phyloP scores from a whole-genome alignment of 1,140 invertebrate genomes.

The Zophobas morio region DNA sequence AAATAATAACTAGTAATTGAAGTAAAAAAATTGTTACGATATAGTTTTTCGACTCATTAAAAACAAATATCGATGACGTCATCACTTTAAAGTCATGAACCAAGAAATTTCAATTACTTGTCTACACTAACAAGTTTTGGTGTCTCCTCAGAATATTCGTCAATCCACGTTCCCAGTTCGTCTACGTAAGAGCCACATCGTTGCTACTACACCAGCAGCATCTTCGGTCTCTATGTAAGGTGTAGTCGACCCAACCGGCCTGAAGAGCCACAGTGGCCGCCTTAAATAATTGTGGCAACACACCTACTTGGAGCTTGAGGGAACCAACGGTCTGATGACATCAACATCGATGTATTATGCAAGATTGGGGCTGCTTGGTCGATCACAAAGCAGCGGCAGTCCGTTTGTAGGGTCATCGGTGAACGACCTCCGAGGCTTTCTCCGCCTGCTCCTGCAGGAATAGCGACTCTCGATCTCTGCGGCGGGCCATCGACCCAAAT shows the following conservation, averaged over 20 bases:
- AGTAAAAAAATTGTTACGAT: no score
- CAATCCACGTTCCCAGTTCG: no score
- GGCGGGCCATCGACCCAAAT: slow-evolving; percentile 40
- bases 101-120: no score
- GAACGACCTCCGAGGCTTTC: slow-evolving; percentile 48
- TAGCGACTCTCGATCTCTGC: slow-evolving; percentile 38
- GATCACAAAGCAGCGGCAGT: slow-evolving; percentile 33
- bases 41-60: no score
- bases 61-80: no score
- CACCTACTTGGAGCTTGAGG: background rate
- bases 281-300: slow-evolving; percentile 2
- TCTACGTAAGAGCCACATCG: no score
- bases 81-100: no score
- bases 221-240: background rate
- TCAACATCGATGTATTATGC: slow-evolving; percentile 23
- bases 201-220: no score
- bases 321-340: slow-evolving; percentile 10
- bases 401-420: slow-evolving; percentile 49
- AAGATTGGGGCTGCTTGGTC: slow-evolving; percentile 41
- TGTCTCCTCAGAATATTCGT: no score
- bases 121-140: no score
- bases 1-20: no score
- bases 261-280: background rate
- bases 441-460: slow-evolving; percentile 44
- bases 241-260: no score